These are phyloP conservation scores for Climacteris rufus DNA, from an alignment of 2,113 vertebrate species.

Conservation along the genomic window DNA sequence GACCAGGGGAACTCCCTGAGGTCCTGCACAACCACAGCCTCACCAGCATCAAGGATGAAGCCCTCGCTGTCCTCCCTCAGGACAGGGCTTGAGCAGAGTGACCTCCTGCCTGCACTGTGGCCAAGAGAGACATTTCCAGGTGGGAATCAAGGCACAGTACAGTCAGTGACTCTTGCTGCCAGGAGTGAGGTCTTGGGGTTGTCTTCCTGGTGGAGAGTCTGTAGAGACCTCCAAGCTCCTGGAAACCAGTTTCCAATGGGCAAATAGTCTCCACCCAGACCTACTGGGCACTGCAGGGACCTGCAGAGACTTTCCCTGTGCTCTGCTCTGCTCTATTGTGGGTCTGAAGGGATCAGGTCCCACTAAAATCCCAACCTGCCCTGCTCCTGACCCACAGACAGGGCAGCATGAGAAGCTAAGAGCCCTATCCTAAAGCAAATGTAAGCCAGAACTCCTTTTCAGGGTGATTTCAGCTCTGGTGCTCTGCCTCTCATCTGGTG, in stretches of 20 bases:
- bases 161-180: accelerated
- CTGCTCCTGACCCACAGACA: neutral
- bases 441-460: neutral
- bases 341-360: neutral
- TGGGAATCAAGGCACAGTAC: neutral
- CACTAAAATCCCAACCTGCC: neutral
- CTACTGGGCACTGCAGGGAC: neutral
- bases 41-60: accelerated
- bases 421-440: neutral
- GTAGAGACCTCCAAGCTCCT: neutral
- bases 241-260: neutral
- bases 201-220: neutral
- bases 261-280: neutral
- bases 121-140: neutral
- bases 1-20: neutral
- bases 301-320: neutral
- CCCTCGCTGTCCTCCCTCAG: accelerated
- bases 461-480: neutral
- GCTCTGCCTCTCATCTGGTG: neutral
- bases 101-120: accelerated
- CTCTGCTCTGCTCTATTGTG: neutral
- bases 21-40: neutral
- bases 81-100: neutral
- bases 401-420: neutral
- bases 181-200: neutral